These are phyloP conservation scores for Scaeva pyrastri DNA, from an alignment of 2,888 invertebrate genomes.

Conservation along the genomic window DNA sequence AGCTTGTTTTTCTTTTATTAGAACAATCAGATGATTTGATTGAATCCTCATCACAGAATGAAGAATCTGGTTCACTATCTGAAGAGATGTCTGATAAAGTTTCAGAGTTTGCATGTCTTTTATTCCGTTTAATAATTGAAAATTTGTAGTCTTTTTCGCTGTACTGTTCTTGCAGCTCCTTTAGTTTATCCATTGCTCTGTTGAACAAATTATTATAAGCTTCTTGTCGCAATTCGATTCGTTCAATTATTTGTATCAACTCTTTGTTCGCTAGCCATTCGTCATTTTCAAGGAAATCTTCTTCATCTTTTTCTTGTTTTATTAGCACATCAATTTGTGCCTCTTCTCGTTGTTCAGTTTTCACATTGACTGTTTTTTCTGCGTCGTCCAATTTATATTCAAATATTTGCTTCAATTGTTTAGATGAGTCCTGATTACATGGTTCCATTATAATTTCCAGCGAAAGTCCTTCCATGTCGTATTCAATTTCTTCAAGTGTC, in stretches of 20 bases:
- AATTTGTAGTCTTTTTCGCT: not conserved
- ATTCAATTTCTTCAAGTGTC: constrained; percentile 18
- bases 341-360: not conserved
- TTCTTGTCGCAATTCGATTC: constrained; percentile 6
- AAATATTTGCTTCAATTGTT: not conserved
- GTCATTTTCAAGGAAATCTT: not conserved
- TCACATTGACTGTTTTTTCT: not conserved
- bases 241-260: constrained; percentile 7
- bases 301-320: not conserved
- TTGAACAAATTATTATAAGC: not conserved
- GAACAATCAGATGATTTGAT: not conserved
- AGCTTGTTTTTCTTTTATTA: constrained; percentile 6
- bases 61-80: not conserved
- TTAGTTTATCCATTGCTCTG: not conserved
- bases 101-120: not conserved
- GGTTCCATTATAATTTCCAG: constrained; percentile 21
- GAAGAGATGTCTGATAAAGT: not conserved
- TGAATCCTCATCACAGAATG: not conserved
- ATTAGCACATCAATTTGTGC: not conserved
- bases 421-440: not conserved
- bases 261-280: not conserved
- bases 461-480: constrained; percentile 7
- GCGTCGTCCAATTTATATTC: constrained; percentile 1
- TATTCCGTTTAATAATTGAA: not conserved
- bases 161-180: constrained; percentile 19